Conservation (phyloP, 2,888 invertebrate species). For the Aphidius colemani region DNA sequence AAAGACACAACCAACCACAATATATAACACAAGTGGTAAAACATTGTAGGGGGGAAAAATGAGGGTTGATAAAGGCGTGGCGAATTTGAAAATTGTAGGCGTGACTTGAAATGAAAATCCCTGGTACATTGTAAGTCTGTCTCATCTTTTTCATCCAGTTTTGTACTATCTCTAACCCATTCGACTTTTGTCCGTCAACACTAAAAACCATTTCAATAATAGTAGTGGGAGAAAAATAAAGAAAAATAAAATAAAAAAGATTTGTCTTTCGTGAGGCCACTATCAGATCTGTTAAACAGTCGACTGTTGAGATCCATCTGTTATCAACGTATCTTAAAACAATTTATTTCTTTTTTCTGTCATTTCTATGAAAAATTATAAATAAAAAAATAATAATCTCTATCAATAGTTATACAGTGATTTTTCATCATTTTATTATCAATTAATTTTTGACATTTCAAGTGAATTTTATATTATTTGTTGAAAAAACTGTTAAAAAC, state of each 20-base stretch:
- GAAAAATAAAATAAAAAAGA: background rate
- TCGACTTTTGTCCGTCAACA: background rate
- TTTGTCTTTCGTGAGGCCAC: conserved; percentile 37
- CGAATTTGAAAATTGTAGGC: conserved; percentile 36
- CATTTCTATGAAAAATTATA: background rate
- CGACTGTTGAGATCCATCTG: conserved; percentile 51
- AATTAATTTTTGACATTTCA: background rate
- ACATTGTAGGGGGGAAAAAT: conserved; percentile 32
- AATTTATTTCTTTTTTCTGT: background rate
- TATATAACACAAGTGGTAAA: too few relatives aligned
- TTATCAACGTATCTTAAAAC: conserved; percentile 46
- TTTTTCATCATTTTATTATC: too few relatives aligned
- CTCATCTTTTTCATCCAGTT: conserved; percentile 22
- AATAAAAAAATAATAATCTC: too few relatives aligned
- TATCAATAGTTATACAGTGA: too few relatives aligned
- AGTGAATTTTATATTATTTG: background rate
- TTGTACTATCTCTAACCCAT: too few relatives aligned
- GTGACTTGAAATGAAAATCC: conserved; percentile 52
- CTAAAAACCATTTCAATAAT: background rate
- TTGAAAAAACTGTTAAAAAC: too few relatives aligned
- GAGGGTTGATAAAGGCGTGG: conserved; percentile 36
- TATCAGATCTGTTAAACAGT: conserved; percentile 56
- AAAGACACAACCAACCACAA: background rate
- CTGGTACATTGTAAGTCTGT: conserved; percentile 38
- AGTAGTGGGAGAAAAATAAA: background rate